Base-by-base conservation (phyloP, 2,113 vertebrate species). In the Cromileptes altivelis region DNA sequence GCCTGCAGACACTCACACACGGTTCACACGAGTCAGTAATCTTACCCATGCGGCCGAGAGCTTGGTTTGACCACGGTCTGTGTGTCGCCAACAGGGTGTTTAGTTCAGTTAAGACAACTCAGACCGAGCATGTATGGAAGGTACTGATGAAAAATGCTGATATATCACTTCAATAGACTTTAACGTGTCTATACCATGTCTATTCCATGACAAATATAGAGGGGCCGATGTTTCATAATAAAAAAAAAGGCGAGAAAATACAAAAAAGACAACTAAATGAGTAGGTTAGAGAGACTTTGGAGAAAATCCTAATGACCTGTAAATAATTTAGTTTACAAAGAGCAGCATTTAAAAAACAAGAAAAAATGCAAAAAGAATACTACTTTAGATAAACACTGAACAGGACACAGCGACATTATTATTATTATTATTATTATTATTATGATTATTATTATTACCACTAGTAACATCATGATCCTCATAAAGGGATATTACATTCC, bases 301-400 rank as follows among this genome's bases (percentile, higher is more conserved):
- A 90, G 91, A 91, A 89, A 77, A 93, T 90, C 91, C 83, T 93
- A 89, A 94, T 90, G 89, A 94, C 81, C 81, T 95, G 94, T 92
- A 95, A 91, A 95, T 95, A 95, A 92, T 92, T 93, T 94, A 94
- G 94, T 94, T 93, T 94, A 93, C 94, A 91, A 94, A 93, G 88
- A 93, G 89, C 91, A 92, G 94, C 94, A 92, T 94, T 93, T 93
- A 94, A 94, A 94, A 94, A 94, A 91, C 49, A 88, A 85, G 58
- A 85, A 93, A 93, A 93, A 91, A 89, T 83, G 89, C 89, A 94
- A 95, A 95, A 95, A 94, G 86, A 94, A 92, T 82, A 94, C 88
- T 94, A 93, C 93, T 94, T 94, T 95, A 95, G 93, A 94, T 94
- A 94, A 95, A 94, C 91, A 93, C 91, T 91, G 88, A 93, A 87